These are phyloP conservation scores for Mormyrus hasselquistii DNA, from an alignment of 2,797 vertebrate genomes.

Conservation along the genomic window DNA sequence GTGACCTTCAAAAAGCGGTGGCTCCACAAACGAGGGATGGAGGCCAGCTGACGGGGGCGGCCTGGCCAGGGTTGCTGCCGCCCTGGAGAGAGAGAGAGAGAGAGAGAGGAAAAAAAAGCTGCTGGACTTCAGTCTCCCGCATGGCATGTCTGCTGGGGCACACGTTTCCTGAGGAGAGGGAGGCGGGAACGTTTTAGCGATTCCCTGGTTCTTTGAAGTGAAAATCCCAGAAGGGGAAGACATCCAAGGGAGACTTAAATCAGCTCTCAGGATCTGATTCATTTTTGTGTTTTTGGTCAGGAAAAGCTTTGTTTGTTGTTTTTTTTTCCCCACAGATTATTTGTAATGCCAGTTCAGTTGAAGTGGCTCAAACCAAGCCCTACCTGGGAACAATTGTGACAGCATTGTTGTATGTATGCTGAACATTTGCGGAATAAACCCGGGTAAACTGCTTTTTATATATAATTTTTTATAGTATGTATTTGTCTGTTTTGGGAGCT, in stretches of 20 bases:
- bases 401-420: background rate
- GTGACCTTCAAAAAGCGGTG: slow-evolving; percentile 69
- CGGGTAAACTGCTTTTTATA: background rate
- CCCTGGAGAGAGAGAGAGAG: background rate
- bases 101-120: too few species aligned
- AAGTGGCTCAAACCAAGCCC: background rate
- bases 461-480: background rate
- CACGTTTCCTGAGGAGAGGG: background rate
- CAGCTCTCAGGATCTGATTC: background rate
- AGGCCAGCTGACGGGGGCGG: slow-evolving; percentile 28
- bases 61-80: background rate
- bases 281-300: background rate
- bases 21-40: slow-evolving; percentile 57
- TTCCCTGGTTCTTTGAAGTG: background rate
- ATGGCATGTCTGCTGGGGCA: background rate
- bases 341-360: background rate
- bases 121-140: background rate
- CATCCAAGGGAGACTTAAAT: background rate
- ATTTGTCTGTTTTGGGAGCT: background rate
- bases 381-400: background rate
- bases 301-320: background rate
- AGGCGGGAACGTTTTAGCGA: background rate
- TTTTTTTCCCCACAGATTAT: background rate
- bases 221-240: background rate
- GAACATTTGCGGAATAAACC: background rate